phyloP scores from a whole-genome alignment of 1,140 invertebrate genomes.

The Cardiocondyla obscurior region DNA sequence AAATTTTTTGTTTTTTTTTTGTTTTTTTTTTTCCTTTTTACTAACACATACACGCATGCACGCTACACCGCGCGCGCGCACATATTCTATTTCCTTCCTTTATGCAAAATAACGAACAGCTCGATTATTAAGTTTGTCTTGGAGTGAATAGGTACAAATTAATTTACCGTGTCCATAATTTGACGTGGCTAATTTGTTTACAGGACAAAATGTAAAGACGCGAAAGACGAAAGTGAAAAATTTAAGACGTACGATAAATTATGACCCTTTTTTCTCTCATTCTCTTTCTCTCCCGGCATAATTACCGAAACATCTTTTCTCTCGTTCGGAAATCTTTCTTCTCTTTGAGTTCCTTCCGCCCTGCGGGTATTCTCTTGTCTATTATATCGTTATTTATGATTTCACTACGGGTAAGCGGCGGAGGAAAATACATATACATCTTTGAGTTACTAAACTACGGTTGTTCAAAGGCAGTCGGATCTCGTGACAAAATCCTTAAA shows the following conservation, averaged over 20 bases:
- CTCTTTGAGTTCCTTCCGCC: background rate
- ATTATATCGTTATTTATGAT: background rate
- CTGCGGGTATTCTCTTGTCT: background rate
- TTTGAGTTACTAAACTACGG: background rate
- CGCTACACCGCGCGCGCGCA: background rate
- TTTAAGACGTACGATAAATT: background rate
- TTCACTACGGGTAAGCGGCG: background rate
- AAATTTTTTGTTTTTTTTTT: no score
- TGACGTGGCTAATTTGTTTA: slow-evolving; percentile 6
- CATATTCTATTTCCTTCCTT: background rate
- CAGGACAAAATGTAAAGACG: background rate
- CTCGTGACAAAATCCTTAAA: slow-evolving; percentile 17
- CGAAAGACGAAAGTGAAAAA: background rate
- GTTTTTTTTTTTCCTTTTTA: no score
- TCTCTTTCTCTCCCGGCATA: no score
- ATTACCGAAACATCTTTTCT: background rate
- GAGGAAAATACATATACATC: background rate
- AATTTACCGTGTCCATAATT: background rate
- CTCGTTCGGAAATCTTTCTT: background rate
- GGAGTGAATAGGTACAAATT: background rate
- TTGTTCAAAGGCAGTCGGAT: background rate
- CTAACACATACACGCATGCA: background rate
- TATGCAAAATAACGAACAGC: slow-evolving; percentile 8
- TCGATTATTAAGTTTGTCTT: background rate
- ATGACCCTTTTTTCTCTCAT: background rate